Evolutionary conservation across 2,797 vertebrate species (phyloP).

Genomic region (Acanthopagrus latus): DNA sequence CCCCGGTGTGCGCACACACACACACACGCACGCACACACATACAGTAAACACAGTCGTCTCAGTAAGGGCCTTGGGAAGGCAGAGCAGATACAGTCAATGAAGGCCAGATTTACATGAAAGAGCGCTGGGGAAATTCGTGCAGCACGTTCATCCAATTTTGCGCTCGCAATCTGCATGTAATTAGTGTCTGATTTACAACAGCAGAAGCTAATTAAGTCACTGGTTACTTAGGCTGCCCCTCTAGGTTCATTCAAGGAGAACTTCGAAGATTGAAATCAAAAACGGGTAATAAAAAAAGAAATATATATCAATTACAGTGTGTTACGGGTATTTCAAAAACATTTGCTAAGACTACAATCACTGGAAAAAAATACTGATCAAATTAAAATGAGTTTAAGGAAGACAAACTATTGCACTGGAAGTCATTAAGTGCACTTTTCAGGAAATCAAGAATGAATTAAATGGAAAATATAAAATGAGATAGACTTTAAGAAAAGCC

Average conservation of each 20-base stretch:
- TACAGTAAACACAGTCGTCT: slow-evolving; percentile 36
- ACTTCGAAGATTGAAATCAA: slow-evolving; percentile 14
- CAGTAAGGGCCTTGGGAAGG: slow-evolving; percentile 8
- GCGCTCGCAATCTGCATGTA: slow-evolving; percentile 37
- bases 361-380: background rate
- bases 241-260: slow-evolving; percentile 37
- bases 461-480: slow-evolving; percentile 7
- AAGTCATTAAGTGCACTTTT: background rate
- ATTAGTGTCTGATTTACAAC: slow-evolving; percentile 48
- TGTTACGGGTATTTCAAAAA: background rate
- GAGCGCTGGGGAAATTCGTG: background rate
- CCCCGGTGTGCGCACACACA: too few species aligned
- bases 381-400: background rate
- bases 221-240: slow-evolving; percentile 5
- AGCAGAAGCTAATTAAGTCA: slow-evolving; percentile 43
- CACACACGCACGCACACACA: background rate
- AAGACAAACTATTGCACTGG: background rate
- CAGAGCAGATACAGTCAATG: slow-evolving; percentile 16
- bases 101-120: slow-evolving; percentile 22
- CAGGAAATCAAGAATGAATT: background rate
- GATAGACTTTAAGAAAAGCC: background rate
- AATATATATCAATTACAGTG: slow-evolving; percentile 21
- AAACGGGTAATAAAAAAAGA: slow-evolving; percentile 4
- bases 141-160: slow-evolving; percentile 24
- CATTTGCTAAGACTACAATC: background rate